Conservation (phyloP, 2,888 invertebrate species). For the Protula sp. region DNA sequence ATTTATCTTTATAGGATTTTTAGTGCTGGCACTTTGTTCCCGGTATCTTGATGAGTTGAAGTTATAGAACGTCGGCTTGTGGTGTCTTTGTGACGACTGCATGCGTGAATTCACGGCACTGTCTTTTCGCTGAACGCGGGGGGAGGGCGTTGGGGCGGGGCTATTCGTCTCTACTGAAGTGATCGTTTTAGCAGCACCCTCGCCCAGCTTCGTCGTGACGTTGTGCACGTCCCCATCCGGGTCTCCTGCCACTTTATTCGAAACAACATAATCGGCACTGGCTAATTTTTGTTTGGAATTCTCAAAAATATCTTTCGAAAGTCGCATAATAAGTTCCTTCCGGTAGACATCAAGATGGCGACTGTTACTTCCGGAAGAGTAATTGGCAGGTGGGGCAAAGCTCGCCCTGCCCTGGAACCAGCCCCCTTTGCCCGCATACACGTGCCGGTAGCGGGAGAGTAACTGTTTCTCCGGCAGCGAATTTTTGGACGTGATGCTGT, state of each 20-base stretch:
- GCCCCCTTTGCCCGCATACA: conserved; percentile 10
- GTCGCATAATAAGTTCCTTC: neutral
- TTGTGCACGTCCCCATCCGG: neutral
- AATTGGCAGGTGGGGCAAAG: neutral
- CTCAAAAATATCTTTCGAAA: neutral
- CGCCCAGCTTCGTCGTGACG: too few relatives aligned
- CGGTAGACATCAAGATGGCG: neutral
- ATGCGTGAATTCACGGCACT: too few relatives aligned
- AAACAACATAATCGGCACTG: neutral
- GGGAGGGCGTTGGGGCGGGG: too few relatives aligned
- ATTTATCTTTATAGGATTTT: too few relatives aligned
- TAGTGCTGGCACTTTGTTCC: too few relatives aligned
- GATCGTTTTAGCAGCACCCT: too few relatives aligned
- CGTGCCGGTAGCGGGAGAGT: conserved; percentile 8
- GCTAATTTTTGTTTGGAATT: neutral
- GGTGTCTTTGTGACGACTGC: too few relatives aligned
- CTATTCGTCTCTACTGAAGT: too few relatives aligned
- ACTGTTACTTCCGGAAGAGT: neutral
- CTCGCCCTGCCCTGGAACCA: neutral
- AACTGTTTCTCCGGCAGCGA: conserved; percentile 5
- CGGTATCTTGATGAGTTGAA: too few relatives aligned
- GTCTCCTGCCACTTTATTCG: neutral
- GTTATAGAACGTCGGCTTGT: too few relatives aligned
- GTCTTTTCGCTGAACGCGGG: too few relatives aligned
- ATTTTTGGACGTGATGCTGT: too few relatives aligned